Conservation (phyloP, 2,888 invertebrate species). For the Pyrrhosoma nymphula region DNA sequence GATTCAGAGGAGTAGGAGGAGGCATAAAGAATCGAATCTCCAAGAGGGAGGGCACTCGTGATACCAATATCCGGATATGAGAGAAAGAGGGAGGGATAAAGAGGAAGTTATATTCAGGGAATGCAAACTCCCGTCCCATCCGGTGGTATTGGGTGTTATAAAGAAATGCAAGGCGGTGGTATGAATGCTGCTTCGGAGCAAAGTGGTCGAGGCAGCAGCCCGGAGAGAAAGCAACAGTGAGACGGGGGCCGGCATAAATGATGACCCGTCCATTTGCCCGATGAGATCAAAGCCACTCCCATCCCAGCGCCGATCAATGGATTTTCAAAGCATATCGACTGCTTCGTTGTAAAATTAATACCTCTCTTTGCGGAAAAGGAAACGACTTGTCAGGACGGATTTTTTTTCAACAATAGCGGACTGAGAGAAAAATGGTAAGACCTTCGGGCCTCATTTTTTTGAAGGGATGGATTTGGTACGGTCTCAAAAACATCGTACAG, state of each 20-base stretch:
- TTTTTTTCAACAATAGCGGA: background rate
- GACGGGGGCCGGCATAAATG: background rate
- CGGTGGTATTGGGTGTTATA: background rate
- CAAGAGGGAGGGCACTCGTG: background rate
- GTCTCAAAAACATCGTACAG: no score
- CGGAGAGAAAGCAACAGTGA: background rate
- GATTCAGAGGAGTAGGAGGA: background rate
- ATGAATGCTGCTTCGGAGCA: background rate
- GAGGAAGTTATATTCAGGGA: background rate
- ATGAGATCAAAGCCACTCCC: background rate
- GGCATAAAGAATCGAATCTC: background rate
- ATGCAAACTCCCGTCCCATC: background rate
- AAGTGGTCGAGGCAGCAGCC: background rate
- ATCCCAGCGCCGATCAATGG: background rate
- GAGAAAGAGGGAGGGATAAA: no score
- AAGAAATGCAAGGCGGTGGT: background rate
- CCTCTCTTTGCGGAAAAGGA: background rate
- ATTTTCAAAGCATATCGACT: background rate
- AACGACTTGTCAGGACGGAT: background rate
- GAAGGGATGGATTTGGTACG: background rate
- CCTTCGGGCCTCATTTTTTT: background rate
- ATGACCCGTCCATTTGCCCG: background rate
- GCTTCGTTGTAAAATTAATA: background rate
- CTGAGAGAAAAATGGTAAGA: background rate
- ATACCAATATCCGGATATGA: background rate